These are phyloP conservation scores for Chlorops oryzae DNA, from an alignment of 1,140 invertebrate genomes.

Conservation along the genomic window DNA sequence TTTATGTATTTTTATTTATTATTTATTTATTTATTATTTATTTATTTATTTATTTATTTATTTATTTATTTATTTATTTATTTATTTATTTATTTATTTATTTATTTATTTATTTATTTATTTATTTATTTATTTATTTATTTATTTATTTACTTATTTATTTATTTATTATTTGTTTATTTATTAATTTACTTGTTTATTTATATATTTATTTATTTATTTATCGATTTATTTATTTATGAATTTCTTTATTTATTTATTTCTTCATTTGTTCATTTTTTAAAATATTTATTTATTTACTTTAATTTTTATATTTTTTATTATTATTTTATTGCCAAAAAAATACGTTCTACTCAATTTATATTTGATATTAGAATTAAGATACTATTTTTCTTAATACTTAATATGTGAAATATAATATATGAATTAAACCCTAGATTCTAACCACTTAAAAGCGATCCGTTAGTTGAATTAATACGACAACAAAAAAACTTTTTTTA, in stretches of 20 bases:
- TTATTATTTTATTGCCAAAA: not conserved
- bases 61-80: not conserved
- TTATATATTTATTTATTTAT: not conserved
- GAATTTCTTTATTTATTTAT: not conserved
- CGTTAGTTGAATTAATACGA: too few relatives aligned
- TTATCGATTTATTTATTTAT: not conserved
- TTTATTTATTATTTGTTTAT: not conserved
- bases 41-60: not conserved
- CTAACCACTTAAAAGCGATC: too few relatives aligned
- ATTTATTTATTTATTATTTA: not conserved
- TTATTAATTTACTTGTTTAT: not conserved
- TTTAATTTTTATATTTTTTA: not conserved
- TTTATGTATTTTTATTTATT: not conserved
- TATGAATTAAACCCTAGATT: too few relatives aligned
- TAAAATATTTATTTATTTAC: not conserved
- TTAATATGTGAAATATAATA: too few relatives aligned
- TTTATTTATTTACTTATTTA: not conserved
- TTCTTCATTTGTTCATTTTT: not conserved
- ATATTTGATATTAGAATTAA: too few relatives aligned
- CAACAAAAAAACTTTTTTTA: too few relatives aligned
- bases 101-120: slow-evolving; percentile 2
- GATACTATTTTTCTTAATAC: too few relatives aligned
- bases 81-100: not conserved
- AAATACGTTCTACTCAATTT: too few relatives aligned
- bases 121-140: not conserved